These are phyloP conservation scores for Phalacrocorax brasilianus DNA, from an alignment of 2,113 vertebrate species.

Conservation along the genomic window DNA sequence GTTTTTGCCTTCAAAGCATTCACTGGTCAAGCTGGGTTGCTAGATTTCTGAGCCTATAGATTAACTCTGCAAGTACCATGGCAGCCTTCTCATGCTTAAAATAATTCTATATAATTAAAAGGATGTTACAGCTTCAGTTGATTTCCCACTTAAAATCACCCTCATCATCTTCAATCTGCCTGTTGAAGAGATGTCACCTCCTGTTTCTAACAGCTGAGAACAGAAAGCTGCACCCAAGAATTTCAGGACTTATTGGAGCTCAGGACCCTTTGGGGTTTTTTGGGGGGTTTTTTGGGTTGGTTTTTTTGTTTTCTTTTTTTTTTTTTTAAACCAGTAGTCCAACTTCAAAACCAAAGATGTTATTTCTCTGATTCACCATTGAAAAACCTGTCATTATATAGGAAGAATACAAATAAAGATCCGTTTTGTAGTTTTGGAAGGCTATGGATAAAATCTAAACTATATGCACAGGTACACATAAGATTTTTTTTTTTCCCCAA, in stretches of 20 bases:
- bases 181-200: background rate
- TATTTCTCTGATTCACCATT: background rate
- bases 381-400: background rate
- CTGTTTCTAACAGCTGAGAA: background rate
- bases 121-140: background rate
- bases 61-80: background rate
- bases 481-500: background rate
- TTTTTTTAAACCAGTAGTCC: background rate
- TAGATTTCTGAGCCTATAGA: background rate
- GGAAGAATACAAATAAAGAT: background rate
- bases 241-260: background rate
- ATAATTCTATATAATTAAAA: background rate
- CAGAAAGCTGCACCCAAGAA: background rate
- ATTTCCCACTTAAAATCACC: background rate
- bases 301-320: too few species aligned
- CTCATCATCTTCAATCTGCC: background rate
- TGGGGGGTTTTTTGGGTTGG: too few species aligned
- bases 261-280: background rate
- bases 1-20: background rate
- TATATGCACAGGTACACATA: background rate
- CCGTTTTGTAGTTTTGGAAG: background rate
- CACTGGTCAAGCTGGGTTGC: background rate
- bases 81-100: background rate
- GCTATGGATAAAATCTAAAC: background rate
- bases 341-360: background rate